Base-by-base conservation (phyloP, 2,113 vertebrate species). In the Carlito syrichta region DNA sequence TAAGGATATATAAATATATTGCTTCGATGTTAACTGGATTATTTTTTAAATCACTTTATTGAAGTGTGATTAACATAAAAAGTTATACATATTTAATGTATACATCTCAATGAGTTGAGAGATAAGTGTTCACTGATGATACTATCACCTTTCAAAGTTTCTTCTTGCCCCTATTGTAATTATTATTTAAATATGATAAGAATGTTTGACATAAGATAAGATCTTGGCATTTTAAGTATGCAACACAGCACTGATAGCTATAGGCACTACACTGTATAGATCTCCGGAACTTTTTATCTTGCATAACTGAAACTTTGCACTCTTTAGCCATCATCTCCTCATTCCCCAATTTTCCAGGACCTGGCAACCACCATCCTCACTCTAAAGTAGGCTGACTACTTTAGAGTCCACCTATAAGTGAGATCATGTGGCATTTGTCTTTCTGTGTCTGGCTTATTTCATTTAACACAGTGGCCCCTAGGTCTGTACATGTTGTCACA, bases 11-110 rank as follows among this genome's bases (percentile, higher is more conserved):
- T 52, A 96, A 77, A 92, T 71, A 82, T 43, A 58, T 60, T 74
- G n/a, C 60, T 92, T 88, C 43, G 20, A 17, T 87, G 66, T 90
- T 73, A 92, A 92, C 9, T 76, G 78, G 22, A 81, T 92, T 95
- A 54, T 83, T 63, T 77, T 50, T 27, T 63, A 58, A 77, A 76
- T 0, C 30, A 69, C 30, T 50, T 94, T 71, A 30, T 69, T 69
- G 27, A 50, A 13, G 14, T 52, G 8, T 43, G 38, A 48, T 8
- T 83, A 43, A 35, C 32, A 71, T 71, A 35, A 40, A 83, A 95
- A 68, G 8, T 11, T 69, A 22, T 95, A 8, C 2, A 52, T 92
- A 50, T 74, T 63, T 73, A 82, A 25, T 48, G 14, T 76, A 40
- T 43, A 45, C 20, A n/a, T 56, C 58, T 83, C 56, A 74, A 16